Conservation (phyloP, 2,888 invertebrate genomes). For the Minunthozetes semirufus region DNA sequence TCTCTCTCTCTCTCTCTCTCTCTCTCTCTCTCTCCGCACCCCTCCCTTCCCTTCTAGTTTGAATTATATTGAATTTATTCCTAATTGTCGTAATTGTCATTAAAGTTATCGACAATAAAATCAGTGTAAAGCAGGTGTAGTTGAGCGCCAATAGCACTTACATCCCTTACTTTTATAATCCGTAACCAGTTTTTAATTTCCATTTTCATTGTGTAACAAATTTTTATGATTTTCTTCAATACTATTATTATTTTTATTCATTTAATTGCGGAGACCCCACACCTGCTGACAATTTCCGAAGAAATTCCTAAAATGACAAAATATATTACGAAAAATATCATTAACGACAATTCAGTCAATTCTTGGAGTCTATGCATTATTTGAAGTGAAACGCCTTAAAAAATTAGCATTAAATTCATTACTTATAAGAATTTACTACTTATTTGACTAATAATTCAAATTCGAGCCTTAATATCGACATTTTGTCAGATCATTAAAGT, state of each 20-base stretch:
- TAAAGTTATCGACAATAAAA: slow-evolving; percentile 14
- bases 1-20: no score
- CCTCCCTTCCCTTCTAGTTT: neutral
- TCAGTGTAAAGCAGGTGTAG: slow-evolving; percentile 25
- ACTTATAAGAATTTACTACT: neutral
- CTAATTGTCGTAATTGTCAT: neutral
- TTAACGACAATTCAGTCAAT: neutral
- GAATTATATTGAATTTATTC: neutral
- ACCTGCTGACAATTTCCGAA: neutral
- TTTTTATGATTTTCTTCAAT: neutral
- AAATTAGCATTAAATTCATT: neutral
- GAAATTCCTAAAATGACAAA: neutral
- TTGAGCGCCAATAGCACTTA: neutral
- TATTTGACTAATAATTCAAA: neutral
- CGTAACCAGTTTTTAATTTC: neutral
- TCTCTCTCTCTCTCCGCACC: no score
- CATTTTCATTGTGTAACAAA: neutral
- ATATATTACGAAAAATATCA: neutral
- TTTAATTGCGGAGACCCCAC: neutral
- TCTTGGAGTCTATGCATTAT: neutral
- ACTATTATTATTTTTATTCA: neutral
- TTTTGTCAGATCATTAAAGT: no score
- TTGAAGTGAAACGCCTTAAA: neutral
- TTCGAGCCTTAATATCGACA: neutral
- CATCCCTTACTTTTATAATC: neutral